A percentile compares a stretch with the other conserved stretches of the same genome.
phyloP scores from a whole-genome alignment of 2,113 vertebrate genomes.

The Hystrix cristata region DNA sequence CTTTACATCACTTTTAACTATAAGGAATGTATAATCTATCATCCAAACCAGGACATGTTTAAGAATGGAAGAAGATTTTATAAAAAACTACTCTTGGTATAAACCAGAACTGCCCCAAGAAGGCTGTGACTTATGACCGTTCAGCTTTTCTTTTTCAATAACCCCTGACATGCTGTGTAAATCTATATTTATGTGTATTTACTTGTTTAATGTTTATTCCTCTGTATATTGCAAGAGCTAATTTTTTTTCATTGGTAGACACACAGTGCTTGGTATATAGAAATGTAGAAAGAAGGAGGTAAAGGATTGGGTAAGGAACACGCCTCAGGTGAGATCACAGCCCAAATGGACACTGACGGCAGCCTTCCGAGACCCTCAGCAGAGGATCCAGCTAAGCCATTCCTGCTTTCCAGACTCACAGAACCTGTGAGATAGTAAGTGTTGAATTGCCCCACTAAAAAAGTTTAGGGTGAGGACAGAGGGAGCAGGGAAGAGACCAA shows the following conservation, averaged over 20 bases:
- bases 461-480: background rate
- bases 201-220: slow-evolving; percentile 15
- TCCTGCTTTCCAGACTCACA: background rate
- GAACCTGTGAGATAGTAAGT: background rate
- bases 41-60: background rate
- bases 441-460: background rate
- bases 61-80: background rate
- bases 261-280: background rate
- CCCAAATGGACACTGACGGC: background rate
- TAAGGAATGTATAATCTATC: background rate
- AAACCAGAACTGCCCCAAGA: background rate
- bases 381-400: background rate
- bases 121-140: background rate
- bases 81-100: background rate
- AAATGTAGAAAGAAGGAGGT: background rate
- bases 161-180: background rate
- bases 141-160: background rate
- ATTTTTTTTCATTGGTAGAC: background rate
- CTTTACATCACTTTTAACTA: slow-evolving; percentile 33
- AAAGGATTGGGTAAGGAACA: background rate
- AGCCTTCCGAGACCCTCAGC: background rate
- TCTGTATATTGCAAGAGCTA: background rate
- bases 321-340: background rate
- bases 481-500: background rate
- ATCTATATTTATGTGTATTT: background rate